phyloP scores from a whole-genome alignment of 2,888 invertebrate species.

The Gerris lacustris region DNA sequence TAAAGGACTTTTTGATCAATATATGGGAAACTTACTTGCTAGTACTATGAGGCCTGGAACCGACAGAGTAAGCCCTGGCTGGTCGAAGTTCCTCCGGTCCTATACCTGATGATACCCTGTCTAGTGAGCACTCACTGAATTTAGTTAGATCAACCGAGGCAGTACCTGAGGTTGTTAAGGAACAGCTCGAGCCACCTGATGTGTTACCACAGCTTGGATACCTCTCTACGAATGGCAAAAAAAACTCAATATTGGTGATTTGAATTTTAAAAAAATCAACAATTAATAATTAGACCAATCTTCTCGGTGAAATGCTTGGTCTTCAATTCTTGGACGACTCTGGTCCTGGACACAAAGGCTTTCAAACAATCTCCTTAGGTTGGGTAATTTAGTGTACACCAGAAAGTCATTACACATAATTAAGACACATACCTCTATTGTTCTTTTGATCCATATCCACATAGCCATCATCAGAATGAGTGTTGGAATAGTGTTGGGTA shows the following conservation, averaged over 20 bases:
- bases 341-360: too few species aligned
- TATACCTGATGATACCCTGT: constrained; percentile 66
- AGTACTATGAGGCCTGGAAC: constrained; percentile 54
- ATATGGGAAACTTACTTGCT: not conserved
- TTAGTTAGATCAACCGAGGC: constrained; percentile 61
- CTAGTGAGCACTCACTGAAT: constrained; percentile 65
- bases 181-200: constrained; percentile 57
- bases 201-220: constrained; percentile 36
- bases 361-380: too few species aligned
- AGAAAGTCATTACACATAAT: too few species aligned
- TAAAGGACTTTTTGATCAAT: too few species aligned
- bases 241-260: not conserved
- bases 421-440: too few species aligned
- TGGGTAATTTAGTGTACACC: too few species aligned
- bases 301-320: too few species aligned
- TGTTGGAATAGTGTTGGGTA: constrained; percentile 22
- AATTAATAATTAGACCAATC: not conserved
- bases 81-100: constrained; percentile 49
- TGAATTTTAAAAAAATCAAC: constrained; percentile 13
- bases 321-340: too few species aligned
- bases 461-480: constrained; percentile 42
- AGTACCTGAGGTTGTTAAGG: constrained; percentile 58
- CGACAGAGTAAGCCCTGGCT: constrained; percentile 73
- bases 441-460: constrained; percentile 47
- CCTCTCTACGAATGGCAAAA: constrained; percentile 14